These are phyloP conservation scores for Amphiprion ocellaris DNA, from an alignment of 2,113 vertebrate genomes.

Conservation along the genomic window DNA sequence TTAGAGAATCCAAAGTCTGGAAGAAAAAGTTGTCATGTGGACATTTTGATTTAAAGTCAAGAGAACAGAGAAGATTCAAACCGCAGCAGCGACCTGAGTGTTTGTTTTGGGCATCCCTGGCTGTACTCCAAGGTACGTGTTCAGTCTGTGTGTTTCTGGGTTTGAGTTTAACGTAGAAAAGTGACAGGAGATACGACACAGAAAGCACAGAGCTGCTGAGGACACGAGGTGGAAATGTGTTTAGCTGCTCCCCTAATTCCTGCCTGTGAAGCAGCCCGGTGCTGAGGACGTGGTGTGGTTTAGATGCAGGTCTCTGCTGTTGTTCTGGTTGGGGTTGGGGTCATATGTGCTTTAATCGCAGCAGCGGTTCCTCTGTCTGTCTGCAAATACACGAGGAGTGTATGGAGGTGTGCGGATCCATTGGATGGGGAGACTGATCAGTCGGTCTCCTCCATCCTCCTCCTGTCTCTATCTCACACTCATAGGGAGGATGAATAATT, in stretches of 20 bases:
- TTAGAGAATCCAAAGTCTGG: slow-evolving; percentile 6
- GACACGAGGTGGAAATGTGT: no score
- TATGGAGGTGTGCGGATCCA: no score
- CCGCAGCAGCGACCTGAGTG: neutral
- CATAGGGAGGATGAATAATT: slow-evolving; percentile 91
- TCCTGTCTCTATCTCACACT: slow-evolving; percentile 41
- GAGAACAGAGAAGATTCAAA: neutral
- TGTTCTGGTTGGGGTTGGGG: no score
- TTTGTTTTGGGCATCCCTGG: slow-evolving; percentile 27
- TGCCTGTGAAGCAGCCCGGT: no score
- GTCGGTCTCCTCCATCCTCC: neutral
- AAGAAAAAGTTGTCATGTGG: slow-evolving; percentile 48
- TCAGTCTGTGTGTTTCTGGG: neutral
- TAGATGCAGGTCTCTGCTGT: no score
- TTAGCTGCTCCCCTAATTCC: no score
- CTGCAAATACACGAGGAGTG: slow-evolving; percentile 37
- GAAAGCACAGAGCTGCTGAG: no score
- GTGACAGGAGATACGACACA: neutral
- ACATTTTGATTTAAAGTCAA: slow-evolving; percentile 32
- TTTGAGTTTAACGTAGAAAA: neutral
- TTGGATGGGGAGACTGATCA: no score
- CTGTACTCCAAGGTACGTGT: slow-evolving; percentile 66
- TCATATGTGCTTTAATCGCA: no score
- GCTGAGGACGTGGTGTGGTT: no score
- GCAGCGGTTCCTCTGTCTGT: slow-evolving; percentile 84